Evolutionary conservation across 2,797 vertebrate genomes (phyloP), one percentile per base, ranked within the genome.

Genomic region (Eulemur mongoz): DNA sequence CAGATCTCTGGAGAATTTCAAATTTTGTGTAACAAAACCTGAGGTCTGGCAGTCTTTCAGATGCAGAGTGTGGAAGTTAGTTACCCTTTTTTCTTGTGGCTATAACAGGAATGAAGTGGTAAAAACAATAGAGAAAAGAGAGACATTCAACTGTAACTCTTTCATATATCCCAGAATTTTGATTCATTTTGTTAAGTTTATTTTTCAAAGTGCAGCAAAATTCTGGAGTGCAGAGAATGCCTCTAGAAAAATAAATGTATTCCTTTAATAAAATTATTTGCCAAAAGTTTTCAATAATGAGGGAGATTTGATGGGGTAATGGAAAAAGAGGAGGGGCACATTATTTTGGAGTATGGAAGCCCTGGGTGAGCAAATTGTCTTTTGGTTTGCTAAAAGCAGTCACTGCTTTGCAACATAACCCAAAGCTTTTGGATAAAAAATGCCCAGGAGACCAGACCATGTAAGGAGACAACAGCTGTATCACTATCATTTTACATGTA

Each of bases 21-120:
- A 59, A 86, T 45, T 78, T 45, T 63, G 20, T 88, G 18, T 45
- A 63, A 38, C 23, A 87, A 23, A 87, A 81, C 79, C 40, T 91
- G 86, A 95, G 59, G 40, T 94, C 45, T 91, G 85, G 69, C 57
- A 70, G 61, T 27, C 50, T 90, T 92, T 92, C 50, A n/a, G 38
- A 80, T 27, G 23, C 14, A 67, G 50, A 85, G 9, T 45, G 38
- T 23, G 5, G 22, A 80, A 81, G 3, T 70, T 72, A 22, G 17
- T 13, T n/a, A 78, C 20, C 18, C 35, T 73, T 90, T 50, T 91
- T 91, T 72, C 35, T 87, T 92, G n/a, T 75, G 86, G 70, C 4
- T 52, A 0, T 86, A 75, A 38, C 35, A 65, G 61, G 69, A 81
- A 89, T 50, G n/a, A 84, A 38, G 52, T 17, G 10, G 13, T 15